phyloP scores from a whole-genome alignment of 2,113 vertebrate genomes.

The Fukomys damarensis region DNA sequence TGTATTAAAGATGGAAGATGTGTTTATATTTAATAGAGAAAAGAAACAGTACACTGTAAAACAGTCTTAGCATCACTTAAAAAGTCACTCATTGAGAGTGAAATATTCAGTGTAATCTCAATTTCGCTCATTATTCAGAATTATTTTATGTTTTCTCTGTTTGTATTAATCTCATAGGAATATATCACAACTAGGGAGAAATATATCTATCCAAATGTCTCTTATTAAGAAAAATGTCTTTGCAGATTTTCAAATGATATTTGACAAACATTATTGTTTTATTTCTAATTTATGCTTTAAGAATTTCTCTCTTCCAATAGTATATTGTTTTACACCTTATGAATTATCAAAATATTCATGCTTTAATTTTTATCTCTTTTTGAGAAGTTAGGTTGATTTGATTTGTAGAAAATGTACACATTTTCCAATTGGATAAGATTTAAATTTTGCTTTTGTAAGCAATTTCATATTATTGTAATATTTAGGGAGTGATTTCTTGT shows the following conservation, averaged over 20 bases:
- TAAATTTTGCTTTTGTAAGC: slow-evolving; percentile 42
- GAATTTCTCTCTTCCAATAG: neutral
- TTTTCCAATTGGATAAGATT: slow-evolving; percentile 15
- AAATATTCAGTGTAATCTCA: neutral
- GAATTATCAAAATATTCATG: slow-evolving; percentile 29
- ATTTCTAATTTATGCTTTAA: neutral
- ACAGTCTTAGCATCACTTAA: neutral
- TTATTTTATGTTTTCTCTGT: neutral
- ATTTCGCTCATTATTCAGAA: neutral
- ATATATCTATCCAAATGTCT: neutral
- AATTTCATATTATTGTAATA: slow-evolving; percentile 47
- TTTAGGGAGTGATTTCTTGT: neutral
- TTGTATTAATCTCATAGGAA: neutral
- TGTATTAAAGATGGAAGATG: neutral
- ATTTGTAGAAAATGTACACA: neutral
- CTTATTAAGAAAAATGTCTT: neutral
- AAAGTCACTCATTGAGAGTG: neutral
- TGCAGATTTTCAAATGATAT: neutral
- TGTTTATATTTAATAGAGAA: neutral
- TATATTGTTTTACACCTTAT: slow-evolving; percentile 14
- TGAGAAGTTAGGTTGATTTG: neutral
- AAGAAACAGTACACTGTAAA: neutral
- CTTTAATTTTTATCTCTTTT: neutral
- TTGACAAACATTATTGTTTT: slow-evolving; percentile 14
- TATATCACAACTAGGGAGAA: neutral